These are phyloP conservation scores for Sphecodes monilicornis DNA, from an alignment of 2,888 invertebrate species.

Conservation along the genomic window DNA sequence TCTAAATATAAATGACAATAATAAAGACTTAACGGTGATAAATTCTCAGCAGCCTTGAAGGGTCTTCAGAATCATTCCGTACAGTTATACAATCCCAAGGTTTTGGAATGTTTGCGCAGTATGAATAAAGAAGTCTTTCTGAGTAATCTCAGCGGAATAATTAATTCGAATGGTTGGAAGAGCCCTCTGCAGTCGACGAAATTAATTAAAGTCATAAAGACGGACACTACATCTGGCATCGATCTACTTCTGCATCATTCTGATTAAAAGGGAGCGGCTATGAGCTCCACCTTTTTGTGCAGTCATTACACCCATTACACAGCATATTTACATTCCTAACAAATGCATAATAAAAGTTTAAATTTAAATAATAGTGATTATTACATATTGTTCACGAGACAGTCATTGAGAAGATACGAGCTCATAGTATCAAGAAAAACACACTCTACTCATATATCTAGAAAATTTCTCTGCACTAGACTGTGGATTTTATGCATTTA, in stretches of 20 bases:
- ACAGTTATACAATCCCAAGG: conserved; percentile 9
- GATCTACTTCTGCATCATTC: background rate
- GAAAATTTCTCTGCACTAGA: background rate
- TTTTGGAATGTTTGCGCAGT: background rate
- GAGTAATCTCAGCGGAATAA: conserved; percentile 11
- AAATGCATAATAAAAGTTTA: background rate
- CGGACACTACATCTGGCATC: background rate
- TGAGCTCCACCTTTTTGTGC: background rate
- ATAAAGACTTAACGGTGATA: background rate
- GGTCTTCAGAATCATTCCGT: background rate
- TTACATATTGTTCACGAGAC: background rate
- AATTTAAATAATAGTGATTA: background rate
- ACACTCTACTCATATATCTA: background rate
- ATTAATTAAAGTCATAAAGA: background rate
- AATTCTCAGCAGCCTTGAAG: background rate
- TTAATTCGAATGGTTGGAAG: background rate
- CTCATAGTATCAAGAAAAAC: background rate
- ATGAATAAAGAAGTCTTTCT: conserved; percentile 18
- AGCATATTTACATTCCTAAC: background rate
- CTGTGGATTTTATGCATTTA: too few relatives aligned
- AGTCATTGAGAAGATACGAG: background rate
- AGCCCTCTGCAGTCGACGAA: background rate
- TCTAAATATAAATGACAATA: background rate
- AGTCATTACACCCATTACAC: background rate
- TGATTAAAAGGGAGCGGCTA: background rate